Evolutionary conservation across 1,140 invertebrate species (phyloP).

Genomic region (Aphis craccivora): DNA sequence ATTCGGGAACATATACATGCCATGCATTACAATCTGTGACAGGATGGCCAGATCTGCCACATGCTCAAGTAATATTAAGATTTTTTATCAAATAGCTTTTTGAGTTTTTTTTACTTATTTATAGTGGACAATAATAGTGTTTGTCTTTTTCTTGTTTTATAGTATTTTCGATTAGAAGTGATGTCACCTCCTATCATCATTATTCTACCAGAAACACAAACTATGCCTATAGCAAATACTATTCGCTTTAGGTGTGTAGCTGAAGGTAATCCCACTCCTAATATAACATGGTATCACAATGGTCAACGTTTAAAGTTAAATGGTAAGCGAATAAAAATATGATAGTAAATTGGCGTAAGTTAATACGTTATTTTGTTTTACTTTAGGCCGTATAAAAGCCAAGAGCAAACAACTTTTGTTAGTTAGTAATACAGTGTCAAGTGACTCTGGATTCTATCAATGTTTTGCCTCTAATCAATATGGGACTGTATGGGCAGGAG

Average conservation of each 20-base stretch:
- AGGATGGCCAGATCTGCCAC: conserved; percentile 15
- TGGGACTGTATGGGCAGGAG: conserved; percentile 72
- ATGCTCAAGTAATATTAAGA: neutral
- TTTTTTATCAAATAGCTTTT: neutral
- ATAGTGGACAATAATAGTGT: neutral
- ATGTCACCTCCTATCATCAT: conserved; percentile 69
- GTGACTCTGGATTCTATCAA: conserved; percentile 79
- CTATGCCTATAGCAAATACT: conserved; percentile 73
- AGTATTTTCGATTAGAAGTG: conserved; percentile 65
- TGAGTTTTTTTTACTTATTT: neutral
- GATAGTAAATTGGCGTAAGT: neutral
- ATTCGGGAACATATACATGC: conserved; percentile 60
- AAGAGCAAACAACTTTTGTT: conserved; percentile 67
- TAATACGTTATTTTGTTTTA: neutral
- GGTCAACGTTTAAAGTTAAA: conserved; percentile 69
- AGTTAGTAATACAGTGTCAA: conserved; percentile 72
- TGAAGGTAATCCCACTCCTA: conserved; percentile 71
- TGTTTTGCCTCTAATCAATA: conserved; percentile 75
- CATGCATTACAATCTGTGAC: conserved; percentile 58
- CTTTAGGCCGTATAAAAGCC: conserved; percentile 67
- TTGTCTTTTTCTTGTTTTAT: conserved; percentile 20
- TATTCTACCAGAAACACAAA: conserved; percentile 68
- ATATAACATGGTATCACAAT: conserved; percentile 76
- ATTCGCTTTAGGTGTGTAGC: conserved; percentile 76
- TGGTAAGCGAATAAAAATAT: conserved; percentile 64